Base-by-base conservation (phyloP, 2,888 invertebrate genomes). In the Cheilosia vernalis region DNA sequence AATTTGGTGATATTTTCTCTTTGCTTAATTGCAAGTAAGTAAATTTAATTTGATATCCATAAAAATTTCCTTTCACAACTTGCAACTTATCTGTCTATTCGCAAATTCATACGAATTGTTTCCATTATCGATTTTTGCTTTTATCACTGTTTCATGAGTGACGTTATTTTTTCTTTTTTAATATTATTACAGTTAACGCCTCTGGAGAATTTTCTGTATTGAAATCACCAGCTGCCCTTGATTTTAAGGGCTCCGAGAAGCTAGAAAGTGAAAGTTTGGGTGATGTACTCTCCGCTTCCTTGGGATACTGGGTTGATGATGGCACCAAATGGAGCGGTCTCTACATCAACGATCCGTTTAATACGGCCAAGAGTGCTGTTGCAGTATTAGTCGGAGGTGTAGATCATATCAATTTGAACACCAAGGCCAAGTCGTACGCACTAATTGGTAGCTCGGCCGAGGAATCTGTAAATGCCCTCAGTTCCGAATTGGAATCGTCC, bases 261-360 rank as follows among this genome's bases (percentile, higher is more conserved):
- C 90, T 95, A 13, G 89, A 89, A 42, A 93, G 93, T 74, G 94
- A 95, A 89, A 95, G 94, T 88, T 91, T 94, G 4, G 90, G 96
- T 2, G 96, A 97, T 90, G 94, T 96, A 6, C 94, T 95, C 87
- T 94, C 95, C n/a, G 95, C 95, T 74, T 92, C 94, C 64, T 92
- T 96, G 85, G 97, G 97, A 60, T 94, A 95, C 87, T 95, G 96
- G 13, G 94, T 95, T n/a, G 94, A 95, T 90, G 94, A 95, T 93
- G 94, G 93, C 88, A 93, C 94, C 15, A 93, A 94, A 87, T 97
- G 96, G 96, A 92, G 93, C 87, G 96, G 96, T 15, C 90, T 97
- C 87, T 93, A 92, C 72, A 93, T 97, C 49, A 92, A 91, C 5
- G 94, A 96, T 92, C 96, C 96, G 1, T 97, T 97, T 88, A 92